Conservation (phyloP, 2,113 vertebrate genomes). For the Peromyscus californicus region DNA sequence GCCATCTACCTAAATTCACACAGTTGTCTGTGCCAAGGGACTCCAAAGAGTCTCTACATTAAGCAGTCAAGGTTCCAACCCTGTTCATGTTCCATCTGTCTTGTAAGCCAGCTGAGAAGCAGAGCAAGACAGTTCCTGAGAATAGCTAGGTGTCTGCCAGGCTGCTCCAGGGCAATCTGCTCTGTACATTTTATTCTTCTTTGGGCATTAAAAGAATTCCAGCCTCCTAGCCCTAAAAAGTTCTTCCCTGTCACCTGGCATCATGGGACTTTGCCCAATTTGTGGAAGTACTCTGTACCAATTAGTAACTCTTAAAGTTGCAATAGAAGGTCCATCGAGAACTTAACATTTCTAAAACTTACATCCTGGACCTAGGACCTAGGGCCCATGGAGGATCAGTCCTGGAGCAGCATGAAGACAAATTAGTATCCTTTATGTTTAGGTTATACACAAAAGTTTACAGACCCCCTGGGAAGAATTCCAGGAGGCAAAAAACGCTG, state of each 20-base stretch:
- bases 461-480: background rate
- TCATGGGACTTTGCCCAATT: background rate
- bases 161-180: background rate
- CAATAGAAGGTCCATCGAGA: background rate
- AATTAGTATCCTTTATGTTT: background rate
- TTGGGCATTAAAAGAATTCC: background rate
- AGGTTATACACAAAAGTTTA: background rate
- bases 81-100: background rate
- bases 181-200: background rate
- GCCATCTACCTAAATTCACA: background rate
- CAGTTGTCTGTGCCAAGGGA: background rate
- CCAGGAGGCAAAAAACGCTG: background rate
- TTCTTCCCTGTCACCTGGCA: background rate
- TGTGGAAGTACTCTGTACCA: background rate
- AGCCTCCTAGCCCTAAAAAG: background rate
- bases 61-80: background rate
- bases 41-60: background rate
- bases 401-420: background rate
- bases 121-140: conserved; percentile 46
- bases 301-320: background rate
- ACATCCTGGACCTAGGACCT: background rate
- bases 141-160: background rate
- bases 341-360: conserved; percentile 27
- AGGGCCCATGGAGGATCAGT: conserved; percentile 36
- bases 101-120: conserved; percentile 62